Conservation (phyloP, 1,140 invertebrate genomes). For the Eumaeus atala region DNA sequence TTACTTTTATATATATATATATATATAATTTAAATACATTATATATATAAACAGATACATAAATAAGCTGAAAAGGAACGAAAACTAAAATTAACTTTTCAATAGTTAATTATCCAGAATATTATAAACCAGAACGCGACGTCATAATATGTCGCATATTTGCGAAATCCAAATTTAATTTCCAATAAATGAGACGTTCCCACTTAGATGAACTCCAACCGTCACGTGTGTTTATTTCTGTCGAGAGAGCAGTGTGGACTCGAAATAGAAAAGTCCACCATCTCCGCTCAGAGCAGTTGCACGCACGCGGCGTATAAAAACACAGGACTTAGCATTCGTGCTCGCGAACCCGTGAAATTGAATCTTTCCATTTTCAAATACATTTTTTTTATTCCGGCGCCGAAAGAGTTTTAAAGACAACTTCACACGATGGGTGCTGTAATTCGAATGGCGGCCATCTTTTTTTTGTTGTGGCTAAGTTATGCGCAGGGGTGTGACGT, state of each 20-base stretch:
- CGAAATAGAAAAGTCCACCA: slow-evolving; percentile 68
- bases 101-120: too few species aligned
- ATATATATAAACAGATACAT: too few species aligned
- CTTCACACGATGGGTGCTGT: slow-evolving; percentile 35
- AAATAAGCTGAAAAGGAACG: too few species aligned
- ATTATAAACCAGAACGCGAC: too few species aligned
- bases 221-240: slow-evolving; percentile 65
- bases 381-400: slow-evolving; percentile 8
- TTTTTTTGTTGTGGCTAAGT: slow-evolving; percentile 40
- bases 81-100: too few species aligned
- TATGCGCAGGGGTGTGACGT: slow-evolving; percentile 48
- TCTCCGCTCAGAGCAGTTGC: slow-evolving; percentile 42
- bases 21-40: too few species aligned
- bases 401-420: slow-evolving; percentile 19
- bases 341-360: slow-evolving; percentile 26
- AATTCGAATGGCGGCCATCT: slow-evolving; percentile 50
- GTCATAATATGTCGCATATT: too few species aligned
- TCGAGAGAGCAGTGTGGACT: slow-evolving; percentile 44
- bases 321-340: slow-evolving; percentile 22
- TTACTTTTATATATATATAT: too few species aligned
- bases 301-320: slow-evolving; percentile 43
- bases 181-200: slow-evolving; percentile 21
- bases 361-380: slow-evolving; percentile 21
- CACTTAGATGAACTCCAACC: slow-evolving; percentile 32
- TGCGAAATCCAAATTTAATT: slow-evolving; percentile 11